Percentiles rank a stretch among this genome's conserved stretches.
phyloP scores from a whole-genome alignment of 2,888 invertebrate genomes.

The Linnaemya vulpina region DNA sequence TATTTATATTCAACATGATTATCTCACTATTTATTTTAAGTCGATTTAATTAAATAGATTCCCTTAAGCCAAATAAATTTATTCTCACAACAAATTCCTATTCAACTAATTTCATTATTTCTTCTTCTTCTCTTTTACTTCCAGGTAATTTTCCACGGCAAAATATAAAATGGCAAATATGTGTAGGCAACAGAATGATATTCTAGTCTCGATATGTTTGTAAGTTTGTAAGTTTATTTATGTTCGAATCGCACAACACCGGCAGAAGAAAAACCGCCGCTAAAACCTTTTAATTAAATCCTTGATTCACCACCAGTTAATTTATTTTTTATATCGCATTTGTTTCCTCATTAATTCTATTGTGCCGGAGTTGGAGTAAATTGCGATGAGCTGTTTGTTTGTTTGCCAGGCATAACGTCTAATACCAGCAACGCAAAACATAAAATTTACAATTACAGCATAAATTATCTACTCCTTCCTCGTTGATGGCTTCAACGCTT shows the following conservation, averaged over 20 bases:
- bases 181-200: slow-evolving; percentile 44
- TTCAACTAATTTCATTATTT: slow-evolving; percentile 42
- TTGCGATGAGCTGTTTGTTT: slow-evolving; percentile 22
- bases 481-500: not conserved
- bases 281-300: slow-evolving; percentile 66
- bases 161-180: slow-evolving; percentile 33
- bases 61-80: slow-evolving; percentile 24
- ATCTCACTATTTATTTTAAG: slow-evolving; percentile 5
- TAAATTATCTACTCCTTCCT: slow-evolving; percentile 43
- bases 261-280: slow-evolving; percentile 32
- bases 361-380: not conserved
- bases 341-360: slow-evolving; percentile 40
- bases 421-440: slow-evolving; percentile 44
- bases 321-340: slow-evolving; percentile 53
- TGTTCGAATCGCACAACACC: slow-evolving; percentile 17
- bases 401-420: slow-evolving; percentile 37
- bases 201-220: too few relatives aligned
- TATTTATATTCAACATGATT: not conserved
- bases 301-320: slow-evolving; percentile 60
- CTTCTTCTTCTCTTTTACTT: slow-evolving; percentile 56
- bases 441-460: slow-evolving; percentile 45
- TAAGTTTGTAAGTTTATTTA: slow-evolving; percentile 47
- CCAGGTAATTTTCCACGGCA: slow-evolving; percentile 59
- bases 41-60: slow-evolving; percentile 24
- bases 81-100: not conserved